phyloP scores from a whole-genome alignment of 2,113 vertebrate genomes.

The Lagopus leucura region DNA sequence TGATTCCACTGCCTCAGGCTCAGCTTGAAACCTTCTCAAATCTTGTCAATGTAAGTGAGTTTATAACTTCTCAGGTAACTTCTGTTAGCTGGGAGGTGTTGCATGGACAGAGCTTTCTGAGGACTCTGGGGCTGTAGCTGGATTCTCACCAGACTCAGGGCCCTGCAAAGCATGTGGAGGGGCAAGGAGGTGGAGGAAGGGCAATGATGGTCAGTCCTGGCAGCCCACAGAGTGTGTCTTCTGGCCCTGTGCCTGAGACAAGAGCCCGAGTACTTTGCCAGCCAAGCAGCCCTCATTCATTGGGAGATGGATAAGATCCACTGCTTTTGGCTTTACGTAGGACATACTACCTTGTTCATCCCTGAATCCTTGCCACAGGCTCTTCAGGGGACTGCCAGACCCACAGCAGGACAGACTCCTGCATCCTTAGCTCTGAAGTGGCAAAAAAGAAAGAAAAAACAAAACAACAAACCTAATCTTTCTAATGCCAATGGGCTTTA shows the following conservation, averaged over 20 bases:
- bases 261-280: not conserved
- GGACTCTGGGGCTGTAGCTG: not conserved
- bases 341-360: not conserved
- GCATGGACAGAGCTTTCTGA: not conserved
- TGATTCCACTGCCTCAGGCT: not conserved
- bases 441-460: not conserved
- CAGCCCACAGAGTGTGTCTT: not conserved
- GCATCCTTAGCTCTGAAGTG: not conserved
- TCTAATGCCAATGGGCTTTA: not conserved
- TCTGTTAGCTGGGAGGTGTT: not conserved
- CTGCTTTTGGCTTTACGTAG: not conserved
- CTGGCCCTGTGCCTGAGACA: no score
- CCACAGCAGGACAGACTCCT: not conserved
- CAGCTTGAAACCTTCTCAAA: not conserved
- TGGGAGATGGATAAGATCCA: not conserved
- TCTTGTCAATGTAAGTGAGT: not conserved
- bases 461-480: not conserved
- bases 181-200: not conserved
- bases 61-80: not conserved
- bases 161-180: not conserved
- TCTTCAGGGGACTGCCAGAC: not conserved
- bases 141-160: not conserved
- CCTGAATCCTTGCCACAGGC: not conserved
- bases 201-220: not conserved
- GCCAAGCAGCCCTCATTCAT: not conserved